Conservation (phyloP, 1,140 invertebrate genomes). For the Euwallacea similis region DNA sequence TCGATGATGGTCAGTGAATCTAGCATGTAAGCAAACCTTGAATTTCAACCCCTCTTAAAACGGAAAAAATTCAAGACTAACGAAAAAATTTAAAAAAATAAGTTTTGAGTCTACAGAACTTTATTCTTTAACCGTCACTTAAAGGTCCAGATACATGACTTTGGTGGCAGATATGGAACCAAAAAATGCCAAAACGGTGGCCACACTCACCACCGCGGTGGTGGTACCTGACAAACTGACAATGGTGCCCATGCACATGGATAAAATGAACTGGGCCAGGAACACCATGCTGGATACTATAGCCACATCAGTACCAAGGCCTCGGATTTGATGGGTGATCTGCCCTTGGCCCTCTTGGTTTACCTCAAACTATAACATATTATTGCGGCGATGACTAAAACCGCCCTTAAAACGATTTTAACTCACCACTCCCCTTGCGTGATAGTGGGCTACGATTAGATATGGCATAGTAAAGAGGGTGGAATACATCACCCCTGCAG, state of each 20-base stretch:
- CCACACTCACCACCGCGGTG: slow-evolving; percentile 81
- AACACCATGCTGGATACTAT: slow-evolving; percentile 95
- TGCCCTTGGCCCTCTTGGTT: slow-evolving; percentile 58
- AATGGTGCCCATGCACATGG: slow-evolving; percentile 83
- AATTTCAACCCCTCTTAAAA: too few species aligned
- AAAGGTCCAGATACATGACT: slow-evolving; percentile 84
- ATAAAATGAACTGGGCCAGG: slow-evolving; percentile 88
- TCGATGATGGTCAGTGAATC: slow-evolving; percentile 47
- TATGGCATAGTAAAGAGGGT: slow-evolving; percentile 98
- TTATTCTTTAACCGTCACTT: neutral
- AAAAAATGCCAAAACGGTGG: slow-evolving; percentile 78
- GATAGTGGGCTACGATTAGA: slow-evolving; percentile 89
- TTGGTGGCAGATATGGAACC: slow-evolving; percentile 82
- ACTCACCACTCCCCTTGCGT: slow-evolving; percentile 80
- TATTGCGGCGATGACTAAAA: neutral
- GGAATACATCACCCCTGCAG: slow-evolving; percentile 95
- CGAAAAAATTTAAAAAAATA: neutral
- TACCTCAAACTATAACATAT: slow-evolving; percentile 64
- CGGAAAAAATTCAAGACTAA: too few species aligned
- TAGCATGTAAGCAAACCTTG: slow-evolving; percentile 44
- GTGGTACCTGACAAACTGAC: slow-evolving; percentile 81
- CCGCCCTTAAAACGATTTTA: neutral
- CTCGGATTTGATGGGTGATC: slow-evolving; percentile 64
- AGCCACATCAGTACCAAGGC: slow-evolving; percentile 91
- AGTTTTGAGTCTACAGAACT: neutral